phyloP scores from a whole-genome alignment of 2,113 vertebrate genomes.

The Rhagologus leucostigma region DNA sequence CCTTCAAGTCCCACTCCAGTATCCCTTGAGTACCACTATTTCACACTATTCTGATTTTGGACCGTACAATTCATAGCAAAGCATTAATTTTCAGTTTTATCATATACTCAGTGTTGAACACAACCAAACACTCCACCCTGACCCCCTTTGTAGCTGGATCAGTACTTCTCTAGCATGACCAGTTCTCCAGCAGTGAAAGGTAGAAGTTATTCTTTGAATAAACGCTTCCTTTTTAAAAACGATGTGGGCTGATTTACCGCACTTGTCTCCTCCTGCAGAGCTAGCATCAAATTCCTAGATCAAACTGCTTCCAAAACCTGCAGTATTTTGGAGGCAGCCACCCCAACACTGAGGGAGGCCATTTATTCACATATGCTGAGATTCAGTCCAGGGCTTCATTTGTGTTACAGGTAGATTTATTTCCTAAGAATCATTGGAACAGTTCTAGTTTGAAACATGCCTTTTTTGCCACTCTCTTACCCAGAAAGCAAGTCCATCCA shows the following conservation, averaged over 20 bases:
- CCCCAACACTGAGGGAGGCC: accelerated
- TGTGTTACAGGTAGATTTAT: not conserved
- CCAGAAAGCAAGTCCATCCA: not conserved
- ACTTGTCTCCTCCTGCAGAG: not conserved
- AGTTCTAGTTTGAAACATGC: not conserved
- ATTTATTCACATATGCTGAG: not conserved
- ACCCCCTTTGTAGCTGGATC: not conserved
- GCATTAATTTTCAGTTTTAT: conserved; percentile 1
- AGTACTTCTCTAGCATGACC: not conserved
- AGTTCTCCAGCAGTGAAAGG: not conserved
- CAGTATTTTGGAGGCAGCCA: not conserved
- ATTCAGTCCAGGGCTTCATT: not conserved
- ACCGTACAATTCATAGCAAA: not conserved
- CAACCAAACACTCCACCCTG: not conserved
- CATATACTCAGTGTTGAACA: not conserved
- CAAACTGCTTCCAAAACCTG: not conserved
- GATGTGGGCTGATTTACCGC: not conserved
- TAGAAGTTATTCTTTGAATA: not conserved
- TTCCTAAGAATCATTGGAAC: not conserved
- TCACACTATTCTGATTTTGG: not conserved
- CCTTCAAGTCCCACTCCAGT: conserved; percentile 19
- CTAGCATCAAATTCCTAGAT: not conserved
- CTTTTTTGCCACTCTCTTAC: not conserved
- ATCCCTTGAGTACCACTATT: not conserved
- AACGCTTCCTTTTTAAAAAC: not conserved